Base-by-base conservation (phyloP, 1,140 invertebrate genomes). In the Caenorhabditis latens region DNA sequence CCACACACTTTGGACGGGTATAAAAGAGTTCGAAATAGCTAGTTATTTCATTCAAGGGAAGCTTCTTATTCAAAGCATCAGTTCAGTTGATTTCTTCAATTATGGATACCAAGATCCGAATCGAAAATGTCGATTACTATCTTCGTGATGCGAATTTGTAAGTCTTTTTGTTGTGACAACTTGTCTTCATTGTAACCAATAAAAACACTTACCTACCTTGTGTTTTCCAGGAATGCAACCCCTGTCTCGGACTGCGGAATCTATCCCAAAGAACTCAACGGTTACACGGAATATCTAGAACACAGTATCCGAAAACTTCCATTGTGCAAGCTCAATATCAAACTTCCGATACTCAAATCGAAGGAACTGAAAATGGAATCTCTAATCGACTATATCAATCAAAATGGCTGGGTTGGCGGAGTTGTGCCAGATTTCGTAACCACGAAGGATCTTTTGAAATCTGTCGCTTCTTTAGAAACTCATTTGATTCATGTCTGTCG, bases 81-180 rank as follows among this genome's bases (percentile, higher is more conserved):
- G n/a, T 32, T 32, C 6, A 2, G 7, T n/a, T 63, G 7, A 14
- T 32, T 32, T 32, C 24, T 32, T n/a, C n/a, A 32, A 32, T 63
- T 32, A 63, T 63, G 58, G 58, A 63, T 32, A 63, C 58, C 58
- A 24, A n/a, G 32, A 63, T 63, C 32, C 58, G 58, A 9, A 21
- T 63, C 7, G 58, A 63, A 32, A 63, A 63, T 63, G 61, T 63
- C 61, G 61, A 14, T 11, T 63, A 63, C 32, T 40, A 63, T 21
- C 19, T 11, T 63, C 32, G 19, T 63, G 61, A 21, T 21, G 6
- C 21, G 1, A 7, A 63, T 63, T 32, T 63, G 61, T 63, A 14
- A 63, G 61, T 63, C 32, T 11, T 63, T 63, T 21, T 58, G 16
- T 40, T 32, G 16, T 58, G 0, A n/a, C 8, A 21, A 21, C 0